Evolutionary conservation across 2,888 invertebrate species (phyloP), one percentile per base, ranked within the genome.

Genomic region (Hecatera dysodea): DNA sequence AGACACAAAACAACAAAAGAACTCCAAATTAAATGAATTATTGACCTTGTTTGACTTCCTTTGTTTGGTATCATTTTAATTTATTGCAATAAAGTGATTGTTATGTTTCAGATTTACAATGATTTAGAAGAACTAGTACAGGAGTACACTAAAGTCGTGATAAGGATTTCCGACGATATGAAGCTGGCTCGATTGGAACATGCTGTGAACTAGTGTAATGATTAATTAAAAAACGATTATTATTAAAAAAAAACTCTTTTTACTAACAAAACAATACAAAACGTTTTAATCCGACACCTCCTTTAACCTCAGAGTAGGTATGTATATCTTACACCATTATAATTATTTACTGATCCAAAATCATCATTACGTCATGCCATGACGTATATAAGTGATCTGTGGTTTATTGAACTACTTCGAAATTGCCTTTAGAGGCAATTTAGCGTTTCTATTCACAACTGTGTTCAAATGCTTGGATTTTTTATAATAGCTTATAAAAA

Each of bases 101-200:
- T 68, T 72, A n/a, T 96, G 27, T 72, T 96, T 56, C 93, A 98
- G 97, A 96, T 97, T 44, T 96, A 97, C 80, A 92, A 96, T 11
- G 97, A 97, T 80, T 92, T 98, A 76, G 96, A 97, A 71, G 93
- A 95, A 36, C 89, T 97, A 1, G 96, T 98, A 52, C 94, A 96
- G 24, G 96, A 97, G 81, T 98, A 98, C 83, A 93, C 97, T 29
- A 93, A 97, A 81, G 97, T 97, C 4, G 97, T 97, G 0, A 93
- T 96, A 52, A 96, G 97, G 75, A 97, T 97, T 55, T 97, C 98
- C 0, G 96, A 97, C 73, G 97, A 97, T 87, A 97, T 97, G 96
- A 95, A 96, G 83, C 83, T 92, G 82, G 85, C 90, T 24, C 55
- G 76, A 72, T 76, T 84, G 65, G 82, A 78, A 72, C 79, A 80